Evolutionary conservation across 2,797 vertebrate genomes (phyloP), one percentile per base, ranked within the genome.

Genomic region (Propithecus deckenii): DNA sequence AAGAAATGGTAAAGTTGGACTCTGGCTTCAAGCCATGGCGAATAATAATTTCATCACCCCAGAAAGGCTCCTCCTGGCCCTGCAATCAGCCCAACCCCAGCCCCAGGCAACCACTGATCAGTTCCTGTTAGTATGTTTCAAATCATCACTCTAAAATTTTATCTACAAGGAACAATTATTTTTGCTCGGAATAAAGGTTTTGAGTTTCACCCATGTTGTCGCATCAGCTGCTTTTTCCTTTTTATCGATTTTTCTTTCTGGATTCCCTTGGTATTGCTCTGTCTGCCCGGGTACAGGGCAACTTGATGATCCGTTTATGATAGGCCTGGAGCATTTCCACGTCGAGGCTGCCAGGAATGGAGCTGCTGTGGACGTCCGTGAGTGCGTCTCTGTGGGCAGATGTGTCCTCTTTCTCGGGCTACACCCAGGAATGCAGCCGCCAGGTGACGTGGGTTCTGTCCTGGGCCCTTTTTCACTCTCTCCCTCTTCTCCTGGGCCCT

Each of bases 361-460:
- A 0, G 1, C 9, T 25, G 13, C 28, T 23, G 13, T 43, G 75
- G n/a, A 4, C 5, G 2, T 15, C 43, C 13, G 1, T 2, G 32
- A 1, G 9, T 8, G 59, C 15, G 65, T 7, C 12, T 35, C 43
- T 30, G 38, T 12, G 7, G 22, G 38, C 65, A 30, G 15, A 3
- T 4, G 7, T 25, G 28, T 30, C 38, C 43, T 65, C n/a, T 20
- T 3, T 15, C 14, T 28, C 8, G 5, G 38, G 8, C 8, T 3
- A 41, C 7, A 46, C 38, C 50, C 20, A n/a, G 30, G 48, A 23
- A 11, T 43, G 50, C 14, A 12, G 25, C 8, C 28, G 2, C 76
- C 35, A 30, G 50, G 14, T 14, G 38, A 35, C 0, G 4, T 4
- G 14, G 22, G 1, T 15, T 25, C 71, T 28, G 22, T 9, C 25